These are phyloP conservation scores for Agrotis clavis DNA, from an alignment of 2,888 invertebrate species.

Conservation along the genomic window DNA sequence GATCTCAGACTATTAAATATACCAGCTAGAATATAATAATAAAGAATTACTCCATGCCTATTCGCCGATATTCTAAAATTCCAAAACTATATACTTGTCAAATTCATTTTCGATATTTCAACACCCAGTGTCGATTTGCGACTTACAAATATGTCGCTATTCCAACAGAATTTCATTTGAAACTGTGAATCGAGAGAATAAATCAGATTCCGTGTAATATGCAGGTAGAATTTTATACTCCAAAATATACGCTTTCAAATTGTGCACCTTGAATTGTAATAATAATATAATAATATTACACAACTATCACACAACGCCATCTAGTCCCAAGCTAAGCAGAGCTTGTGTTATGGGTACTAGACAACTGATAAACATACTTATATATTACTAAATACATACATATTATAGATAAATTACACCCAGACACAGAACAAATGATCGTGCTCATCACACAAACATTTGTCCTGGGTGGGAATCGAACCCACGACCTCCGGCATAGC, in stretches of 20 bases:
- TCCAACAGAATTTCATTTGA: constrained; percentile 45
- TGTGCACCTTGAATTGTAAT: constrained; percentile 14
- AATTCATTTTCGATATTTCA: constrained; percentile 33
- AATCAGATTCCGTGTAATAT: constrained; percentile 39
- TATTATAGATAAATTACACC: no score
- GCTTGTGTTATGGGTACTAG: no score
- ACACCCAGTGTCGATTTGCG: constrained; percentile 42
- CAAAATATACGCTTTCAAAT: constrained; percentile 8
- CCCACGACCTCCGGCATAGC: no score
- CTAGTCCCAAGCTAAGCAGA: no score
- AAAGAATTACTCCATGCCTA: neutral
- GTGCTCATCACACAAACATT: no score
- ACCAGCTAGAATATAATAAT: neutral
- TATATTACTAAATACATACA: no score
- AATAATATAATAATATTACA: no score
- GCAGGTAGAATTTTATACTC: constrained; percentile 17
- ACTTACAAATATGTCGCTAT: constrained; percentile 42
- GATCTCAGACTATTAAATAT: no score
- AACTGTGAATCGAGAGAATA: constrained; percentile 18
- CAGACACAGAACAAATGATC: no score
- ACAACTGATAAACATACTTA: no score
- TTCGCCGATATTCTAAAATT: neutral
- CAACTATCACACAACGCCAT: no score
- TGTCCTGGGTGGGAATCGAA: no score
- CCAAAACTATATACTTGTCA: constrained; percentile 26